Evolutionary conservation across 1,140 invertebrate genomes (phyloP), one percentile per base, ranked within the genome.

Genomic region (Aphaenogaster rudis): DNA sequence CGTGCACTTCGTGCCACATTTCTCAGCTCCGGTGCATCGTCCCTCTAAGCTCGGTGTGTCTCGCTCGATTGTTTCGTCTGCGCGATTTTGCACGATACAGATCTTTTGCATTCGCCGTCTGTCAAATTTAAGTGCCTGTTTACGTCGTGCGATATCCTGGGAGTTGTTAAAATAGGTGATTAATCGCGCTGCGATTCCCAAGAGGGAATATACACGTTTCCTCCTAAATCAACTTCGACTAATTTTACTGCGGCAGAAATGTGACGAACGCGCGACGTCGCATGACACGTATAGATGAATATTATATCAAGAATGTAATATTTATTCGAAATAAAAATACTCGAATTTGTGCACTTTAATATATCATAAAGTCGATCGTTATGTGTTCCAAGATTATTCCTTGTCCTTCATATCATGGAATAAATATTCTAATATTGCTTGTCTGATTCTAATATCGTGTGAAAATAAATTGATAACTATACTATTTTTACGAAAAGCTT

Each of bases 11-110:
- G 8, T 85, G 81, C 21, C 52, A 17, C 80, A 86, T 91, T 88
- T 91, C 89, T 90, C 89, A 86, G 36, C 13, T 45, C 13, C n/a
- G 28, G 45, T 5, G 42, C 45, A 8, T 45, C 3, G 21, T 57
- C 21, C 52, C 21, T 59, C 36, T 48, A 57, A 45, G 50, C 3
- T 45, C 71, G 45, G 36, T 61, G 36, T 61, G 28, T 36, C 13
- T 45, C 11, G 9, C 13, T 9, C 87, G 67, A 89, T 89, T 89
- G 82, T 90, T 90, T 87, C 77, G 71, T 89, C 88, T 72, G 74
- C 48, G 42, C n/a, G 39, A 64, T 72, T 71, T 50, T 71, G 8
- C 17, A 42, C 36, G 36, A 36, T 48, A 64, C 4, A 48, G 82
- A 89, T 89, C 85, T 63, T 85, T 90, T 63, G 71, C 87, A 48